phyloP scores from a whole-genome alignment of 2,113 vertebrate species.

The Bostrychus sinensis region DNA sequence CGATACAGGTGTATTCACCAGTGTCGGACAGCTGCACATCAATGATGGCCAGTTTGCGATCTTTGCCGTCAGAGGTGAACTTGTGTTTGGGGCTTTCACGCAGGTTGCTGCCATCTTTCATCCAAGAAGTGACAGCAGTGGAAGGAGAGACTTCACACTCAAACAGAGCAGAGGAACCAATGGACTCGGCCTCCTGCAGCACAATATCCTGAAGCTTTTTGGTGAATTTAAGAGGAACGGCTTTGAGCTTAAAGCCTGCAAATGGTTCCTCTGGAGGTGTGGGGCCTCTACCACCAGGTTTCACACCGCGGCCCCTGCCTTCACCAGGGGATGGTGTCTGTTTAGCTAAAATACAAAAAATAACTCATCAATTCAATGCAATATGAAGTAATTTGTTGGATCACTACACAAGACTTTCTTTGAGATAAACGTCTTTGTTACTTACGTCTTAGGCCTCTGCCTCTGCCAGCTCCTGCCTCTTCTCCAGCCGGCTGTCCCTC shows the following conservation, averaged over 20 bases:
- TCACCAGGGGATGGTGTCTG: conserved; percentile 96
- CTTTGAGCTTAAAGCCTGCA: conserved; percentile 93
- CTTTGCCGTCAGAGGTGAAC: conserved; percentile 96
- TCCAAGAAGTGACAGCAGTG: conserved; percentile 92
- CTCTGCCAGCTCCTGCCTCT: conserved; percentile 85
- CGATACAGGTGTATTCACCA: conserved; percentile 96
- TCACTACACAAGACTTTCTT: neutral
- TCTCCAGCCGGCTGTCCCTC: conserved; percentile 90
- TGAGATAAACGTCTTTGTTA: conserved; percentile 4
- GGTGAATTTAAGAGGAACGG: conserved; percentile 96
- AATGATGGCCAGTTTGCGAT: conserved; percentile 93
- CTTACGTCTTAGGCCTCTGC: conserved; percentile 89
- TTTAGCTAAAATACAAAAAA: conserved; percentile 83
- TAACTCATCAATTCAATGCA: neutral
- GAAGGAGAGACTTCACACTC: conserved; percentile 97
- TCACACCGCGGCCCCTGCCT: conserved; percentile 88
- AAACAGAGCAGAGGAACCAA: conserved; percentile 93
- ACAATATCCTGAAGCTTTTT: conserved; percentile 95
- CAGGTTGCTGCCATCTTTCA: conserved; percentile 94
- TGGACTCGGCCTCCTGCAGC: conserved; percentile 91
- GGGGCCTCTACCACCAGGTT: conserved; percentile 88
- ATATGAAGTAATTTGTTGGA: neutral
- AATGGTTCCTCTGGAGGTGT: conserved; percentile 93
- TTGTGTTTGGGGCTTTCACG: conserved; percentile 96
- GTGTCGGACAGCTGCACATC: conserved; percentile 96